Evolutionary conservation across 2,888 invertebrate species (phyloP).

Genomic region (Lampropteryx suffumata): DNA sequence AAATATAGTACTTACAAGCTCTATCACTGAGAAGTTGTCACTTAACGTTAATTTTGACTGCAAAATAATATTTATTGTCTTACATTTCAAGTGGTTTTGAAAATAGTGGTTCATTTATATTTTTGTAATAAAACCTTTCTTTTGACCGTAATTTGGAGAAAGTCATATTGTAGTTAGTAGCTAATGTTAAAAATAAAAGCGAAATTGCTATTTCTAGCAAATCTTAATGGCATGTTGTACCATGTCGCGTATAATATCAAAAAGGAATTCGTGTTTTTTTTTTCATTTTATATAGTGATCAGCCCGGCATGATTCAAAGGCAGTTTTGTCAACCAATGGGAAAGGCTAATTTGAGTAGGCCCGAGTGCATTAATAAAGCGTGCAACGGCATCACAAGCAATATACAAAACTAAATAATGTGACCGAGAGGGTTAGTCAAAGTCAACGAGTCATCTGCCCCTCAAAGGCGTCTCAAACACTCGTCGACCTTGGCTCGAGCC

Average conservation of each 20-base stretch:
- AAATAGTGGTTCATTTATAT: no score
- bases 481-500: constrained; percentile 64
- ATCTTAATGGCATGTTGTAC: constrained; percentile 31
- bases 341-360: constrained; percentile 28
- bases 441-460: constrained; percentile 68
- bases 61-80: constrained; percentile 19
- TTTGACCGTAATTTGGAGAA: constrained; percentile 33
- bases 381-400: constrained; percentile 57
- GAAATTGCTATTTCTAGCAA: constrained; percentile 34
- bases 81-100: constrained; percentile 25
- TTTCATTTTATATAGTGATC: constrained; percentile 3
- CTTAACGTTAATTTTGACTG: no score
- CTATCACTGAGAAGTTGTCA: no score
- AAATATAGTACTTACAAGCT: no score
- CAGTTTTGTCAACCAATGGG: constrained; percentile 16
- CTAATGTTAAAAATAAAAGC: constrained; percentile 21
- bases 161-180: constrained; percentile 23
- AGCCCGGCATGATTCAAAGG: constrained; percentile 15
- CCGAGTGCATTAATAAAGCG: constrained; percentile 54
- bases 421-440: constrained; percentile 65
- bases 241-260: constrained; percentile 15
- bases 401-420: constrained; percentile 52
- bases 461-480: constrained; percentile 64
- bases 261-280: not conserved
- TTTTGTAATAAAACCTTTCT: constrained; percentile 36